Evolutionary conservation across 2,888 invertebrate species (phyloP).

Genomic region (Monoplex corrugatus): DNA sequence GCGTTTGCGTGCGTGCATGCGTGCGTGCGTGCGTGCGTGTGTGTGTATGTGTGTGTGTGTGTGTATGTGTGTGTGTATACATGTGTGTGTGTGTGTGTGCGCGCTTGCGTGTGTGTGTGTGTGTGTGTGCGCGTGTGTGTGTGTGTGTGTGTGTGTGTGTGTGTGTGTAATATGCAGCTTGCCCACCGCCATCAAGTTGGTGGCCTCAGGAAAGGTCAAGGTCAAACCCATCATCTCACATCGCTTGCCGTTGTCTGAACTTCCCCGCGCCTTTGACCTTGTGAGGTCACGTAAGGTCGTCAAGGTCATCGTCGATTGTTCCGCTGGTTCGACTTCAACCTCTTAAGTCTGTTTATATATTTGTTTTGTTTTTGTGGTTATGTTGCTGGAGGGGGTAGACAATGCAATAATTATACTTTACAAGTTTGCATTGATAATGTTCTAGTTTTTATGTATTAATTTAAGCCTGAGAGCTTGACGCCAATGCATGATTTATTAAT

Average conservation of each 20-base stretch:
- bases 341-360: too few relatives aligned
- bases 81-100: not conserved
- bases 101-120: not conserved
- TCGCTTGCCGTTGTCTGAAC: slow-evolving; percentile 29
- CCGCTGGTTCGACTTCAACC: not conserved
- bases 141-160: not conserved
- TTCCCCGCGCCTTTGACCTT: slow-evolving; percentile 40
- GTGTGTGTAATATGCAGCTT: not conserved
- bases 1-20: too few relatives aligned
- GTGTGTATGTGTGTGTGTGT: too few relatives aligned
- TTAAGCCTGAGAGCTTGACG: too few relatives aligned
- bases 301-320: slow-evolving; percentile 42
- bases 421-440: too few relatives aligned
- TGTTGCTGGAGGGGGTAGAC: too few relatives aligned
- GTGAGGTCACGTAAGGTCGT: not conserved
- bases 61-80: not conserved
- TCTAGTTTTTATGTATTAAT: too few relatives aligned
- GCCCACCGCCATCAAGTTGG: slow-evolving; percentile 18
- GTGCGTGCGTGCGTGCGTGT: too few relatives aligned
- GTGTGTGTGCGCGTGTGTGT: not conserved
- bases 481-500: too few relatives aligned
- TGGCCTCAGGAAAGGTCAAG: slow-evolving; percentile 38
- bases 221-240: slow-evolving; percentile 44
- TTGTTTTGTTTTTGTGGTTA: too few relatives aligned
- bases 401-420: too few relatives aligned